phyloP scores from a whole-genome alignment of 1,140 invertebrate species.

The Calliphora vicina region DNA sequence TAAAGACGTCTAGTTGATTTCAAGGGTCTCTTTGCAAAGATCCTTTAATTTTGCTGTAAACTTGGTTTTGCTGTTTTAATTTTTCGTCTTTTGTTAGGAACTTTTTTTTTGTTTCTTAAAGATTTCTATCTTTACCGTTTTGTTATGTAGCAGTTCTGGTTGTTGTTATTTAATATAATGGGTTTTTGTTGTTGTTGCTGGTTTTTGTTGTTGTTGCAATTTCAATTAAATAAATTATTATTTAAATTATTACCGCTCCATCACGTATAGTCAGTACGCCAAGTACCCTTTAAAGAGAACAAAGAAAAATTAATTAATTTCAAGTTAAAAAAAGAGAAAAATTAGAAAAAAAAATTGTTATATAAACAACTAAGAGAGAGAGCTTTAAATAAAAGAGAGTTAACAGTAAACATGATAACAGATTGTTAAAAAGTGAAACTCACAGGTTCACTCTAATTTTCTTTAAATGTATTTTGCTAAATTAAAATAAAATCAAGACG shows the following conservation, averaged over 20 bases:
- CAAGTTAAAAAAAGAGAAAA: slow-evolving; percentile 27
- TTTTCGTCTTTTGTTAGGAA: slow-evolving; percentile 11
- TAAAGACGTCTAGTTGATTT: background rate
- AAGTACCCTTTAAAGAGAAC: slow-evolving; percentile 52
- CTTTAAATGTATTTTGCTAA: too few species aligned
- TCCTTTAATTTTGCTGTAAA: background rate
- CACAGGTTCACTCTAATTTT: too few species aligned
- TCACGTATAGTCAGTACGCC: slow-evolving; percentile 64
- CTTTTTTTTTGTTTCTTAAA: background rate
- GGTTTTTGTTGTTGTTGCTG: too few species aligned
- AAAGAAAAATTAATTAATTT: slow-evolving; percentile 32
- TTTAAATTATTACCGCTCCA: slow-evolving; percentile 64
- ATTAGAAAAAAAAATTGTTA: background rate
- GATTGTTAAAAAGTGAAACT: too few species aligned
- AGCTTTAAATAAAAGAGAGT: background rate
- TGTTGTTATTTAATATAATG: slow-evolving; percentile 39
- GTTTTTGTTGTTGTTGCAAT: slow-evolving; percentile 32
- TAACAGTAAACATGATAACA: too few species aligned
- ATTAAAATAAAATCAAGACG: too few species aligned
- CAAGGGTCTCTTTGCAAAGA: background rate
- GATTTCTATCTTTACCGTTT: background rate
- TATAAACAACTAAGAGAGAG: too few species aligned
- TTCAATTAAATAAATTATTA: slow-evolving; percentile 62
- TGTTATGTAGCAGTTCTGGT: slow-evolving; percentile 4
- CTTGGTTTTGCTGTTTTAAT: background rate